Percentiles rank a stretch among this genome's conserved stretches.
phyloP scores from a whole-genome alignment of 2,888 invertebrate genomes.

The Noctua pronuba region DNA sequence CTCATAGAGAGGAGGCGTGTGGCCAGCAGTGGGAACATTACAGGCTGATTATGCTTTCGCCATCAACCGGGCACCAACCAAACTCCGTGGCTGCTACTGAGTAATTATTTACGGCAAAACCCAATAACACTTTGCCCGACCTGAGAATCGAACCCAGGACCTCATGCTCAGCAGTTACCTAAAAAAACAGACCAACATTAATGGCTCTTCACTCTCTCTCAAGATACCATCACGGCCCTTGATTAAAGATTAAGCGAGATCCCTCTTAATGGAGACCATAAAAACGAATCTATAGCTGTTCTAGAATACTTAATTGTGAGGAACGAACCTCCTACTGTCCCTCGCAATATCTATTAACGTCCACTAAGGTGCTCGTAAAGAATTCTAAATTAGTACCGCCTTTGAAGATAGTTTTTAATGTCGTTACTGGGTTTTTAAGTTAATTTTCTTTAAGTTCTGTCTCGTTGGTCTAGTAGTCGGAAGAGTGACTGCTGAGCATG shows the following conservation, averaged over 20 bases:
- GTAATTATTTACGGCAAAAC: too few species aligned
- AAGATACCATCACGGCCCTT: background rate
- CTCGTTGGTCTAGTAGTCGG: background rate
- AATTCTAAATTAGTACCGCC: slow-evolving; percentile 2
- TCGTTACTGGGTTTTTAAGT: background rate
- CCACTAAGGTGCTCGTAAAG: background rate
- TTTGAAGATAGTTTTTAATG: slow-evolving; percentile 16
- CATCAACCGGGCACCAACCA: too few species aligned
- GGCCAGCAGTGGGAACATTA: too few species aligned
- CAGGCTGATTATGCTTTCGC: too few species aligned
- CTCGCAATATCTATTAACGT: slow-evolving; percentile 21
- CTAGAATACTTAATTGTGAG: slow-evolving; percentile 12
- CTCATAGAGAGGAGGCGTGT: too few species aligned
- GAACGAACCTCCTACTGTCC: background rate
- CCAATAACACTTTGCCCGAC: too few species aligned
- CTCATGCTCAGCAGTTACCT: too few species aligned
- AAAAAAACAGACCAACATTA: background rate
- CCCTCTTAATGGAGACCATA: slow-evolving; percentile 20
- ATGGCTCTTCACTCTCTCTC: background rate
- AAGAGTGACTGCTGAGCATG: too few species aligned
- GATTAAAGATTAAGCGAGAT: slow-evolving; percentile 28
- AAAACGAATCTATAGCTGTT: slow-evolving; percentile 23
- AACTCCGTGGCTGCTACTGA: too few species aligned
- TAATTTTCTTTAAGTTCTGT: background rate
- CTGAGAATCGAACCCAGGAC: too few species aligned